These are phyloP conservation scores for Cryptus armator DNA, from an alignment of 2,888 invertebrate species.

Conservation along the genomic window DNA sequence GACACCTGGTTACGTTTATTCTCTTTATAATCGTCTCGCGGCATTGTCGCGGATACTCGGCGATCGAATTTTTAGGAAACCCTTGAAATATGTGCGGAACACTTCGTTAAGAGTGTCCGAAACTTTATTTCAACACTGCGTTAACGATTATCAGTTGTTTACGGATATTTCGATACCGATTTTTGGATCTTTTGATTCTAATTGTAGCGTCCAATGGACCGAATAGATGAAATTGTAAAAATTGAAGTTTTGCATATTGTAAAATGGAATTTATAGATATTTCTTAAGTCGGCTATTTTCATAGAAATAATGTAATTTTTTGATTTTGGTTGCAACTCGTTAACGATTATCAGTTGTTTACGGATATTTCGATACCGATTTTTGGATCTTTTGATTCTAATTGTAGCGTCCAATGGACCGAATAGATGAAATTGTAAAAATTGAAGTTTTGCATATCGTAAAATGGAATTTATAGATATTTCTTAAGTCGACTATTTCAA, in stretches of 20 bases:
- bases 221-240: neutral
- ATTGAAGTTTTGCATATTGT: neutral
- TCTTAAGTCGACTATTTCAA: too few relatives aligned
- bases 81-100: neutral
- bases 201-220: neutral
- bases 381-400: neutral
- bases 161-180: neutral
- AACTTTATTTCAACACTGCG: neutral
- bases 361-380: neutral
- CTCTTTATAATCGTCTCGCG: constrained; percentile 43
- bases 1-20: constrained; percentile 34
- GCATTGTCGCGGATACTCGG: neutral
- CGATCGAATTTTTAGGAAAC: neutral
- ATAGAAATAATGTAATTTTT: too few relatives aligned
- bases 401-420: neutral
- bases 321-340: too few relatives aligned
- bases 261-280: too few relatives aligned
- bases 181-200: neutral
- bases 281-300: too few relatives aligned
- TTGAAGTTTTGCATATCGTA: neutral
- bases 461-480: too few relatives aligned
- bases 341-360: neutral
- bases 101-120: neutral
- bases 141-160: neutral
- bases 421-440: neutral